Conservation (phyloP, 2,797 vertebrate species). For the Anguilla obscura region DNA sequence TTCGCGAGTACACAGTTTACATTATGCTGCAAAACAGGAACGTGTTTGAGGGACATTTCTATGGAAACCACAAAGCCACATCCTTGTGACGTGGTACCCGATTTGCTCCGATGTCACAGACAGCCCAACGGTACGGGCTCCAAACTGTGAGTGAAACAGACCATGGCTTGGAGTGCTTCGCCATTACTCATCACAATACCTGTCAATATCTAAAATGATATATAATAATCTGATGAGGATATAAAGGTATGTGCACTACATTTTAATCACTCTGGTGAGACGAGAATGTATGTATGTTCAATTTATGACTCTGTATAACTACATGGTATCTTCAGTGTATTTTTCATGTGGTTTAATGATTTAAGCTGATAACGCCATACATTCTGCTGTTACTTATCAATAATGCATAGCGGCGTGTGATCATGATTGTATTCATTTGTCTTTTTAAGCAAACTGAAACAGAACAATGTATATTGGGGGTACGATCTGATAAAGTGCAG, state of each 20-base stretch:
- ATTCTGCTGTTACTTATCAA: neutral
- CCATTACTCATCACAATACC: neutral
- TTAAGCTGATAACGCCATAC: neutral
- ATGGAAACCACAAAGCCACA: conserved; percentile 12
- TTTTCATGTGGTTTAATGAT: neutral
- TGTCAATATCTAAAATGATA: neutral
- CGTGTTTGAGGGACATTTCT: neutral
- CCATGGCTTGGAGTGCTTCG: neutral
- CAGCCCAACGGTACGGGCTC: neutral
- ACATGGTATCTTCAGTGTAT: too few species aligned
- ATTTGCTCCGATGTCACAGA: neutral
- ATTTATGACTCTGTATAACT: too few species aligned
- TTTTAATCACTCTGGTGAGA: neutral
- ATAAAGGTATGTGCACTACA: neutral
- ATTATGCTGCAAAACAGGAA: neutral
- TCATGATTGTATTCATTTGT: neutral
- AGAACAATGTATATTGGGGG: neutral
- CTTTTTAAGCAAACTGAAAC: neutral
- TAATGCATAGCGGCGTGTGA: neutral
- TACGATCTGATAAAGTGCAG: neutral
- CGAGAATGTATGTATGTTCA: too few species aligned
- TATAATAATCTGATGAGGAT: neutral
- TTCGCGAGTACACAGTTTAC: neutral
- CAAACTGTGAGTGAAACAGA: neutral
- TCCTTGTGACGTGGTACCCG: neutral